Conservation (phyloP, 1,140 invertebrate genomes). For the Galleria mellonella region DNA sequence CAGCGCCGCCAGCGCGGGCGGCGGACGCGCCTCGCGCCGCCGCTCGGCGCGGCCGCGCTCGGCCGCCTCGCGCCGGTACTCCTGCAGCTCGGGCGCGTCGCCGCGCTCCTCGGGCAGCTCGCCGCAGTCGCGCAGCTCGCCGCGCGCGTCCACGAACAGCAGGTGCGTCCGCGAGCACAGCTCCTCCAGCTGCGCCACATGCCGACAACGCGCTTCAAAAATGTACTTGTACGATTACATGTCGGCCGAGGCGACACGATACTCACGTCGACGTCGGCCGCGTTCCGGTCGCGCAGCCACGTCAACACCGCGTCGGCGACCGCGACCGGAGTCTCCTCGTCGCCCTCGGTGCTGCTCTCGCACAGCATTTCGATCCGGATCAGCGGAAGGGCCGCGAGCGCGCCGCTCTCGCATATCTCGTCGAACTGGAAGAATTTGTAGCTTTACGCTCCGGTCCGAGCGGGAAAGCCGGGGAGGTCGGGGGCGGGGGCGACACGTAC, state of each 20-base stretch:
- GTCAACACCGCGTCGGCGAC: constrained; percentile 37
- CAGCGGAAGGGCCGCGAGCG: constrained; percentile 30
- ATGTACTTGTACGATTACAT: no score
- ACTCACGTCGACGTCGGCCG: constrained; percentile 20
- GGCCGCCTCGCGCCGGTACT: constrained; percentile 84
- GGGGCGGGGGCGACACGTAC: constrained; percentile 61
- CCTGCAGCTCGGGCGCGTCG: constrained; percentile 86
- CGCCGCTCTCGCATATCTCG: constrained; percentile 40
- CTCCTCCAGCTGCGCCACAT: constrained; percentile 32
- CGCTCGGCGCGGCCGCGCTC: constrained; percentile 57
- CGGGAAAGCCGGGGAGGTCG: not conserved
- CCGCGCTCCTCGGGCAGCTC: constrained; percentile 78
- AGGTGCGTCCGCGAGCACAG: constrained; percentile 80
- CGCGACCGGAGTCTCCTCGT: constrained; percentile 32
- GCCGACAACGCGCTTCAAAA: not conserved
- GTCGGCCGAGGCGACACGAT: no score
- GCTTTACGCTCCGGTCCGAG: not conserved
- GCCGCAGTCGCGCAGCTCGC: constrained; percentile 86
- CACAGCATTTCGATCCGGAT: constrained; percentile 38
- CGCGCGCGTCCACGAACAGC: constrained; percentile 84
- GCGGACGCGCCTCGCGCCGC: constrained; percentile 80
- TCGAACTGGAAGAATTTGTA: constrained; percentile 25
- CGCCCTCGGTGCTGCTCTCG: constrained; percentile 33
- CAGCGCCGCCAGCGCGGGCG: constrained; percentile 74
- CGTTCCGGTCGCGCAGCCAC: constrained; percentile 27